Conservation (phyloP, 2,797 vertebrate genomes). For the Avahi laniger region DNA sequence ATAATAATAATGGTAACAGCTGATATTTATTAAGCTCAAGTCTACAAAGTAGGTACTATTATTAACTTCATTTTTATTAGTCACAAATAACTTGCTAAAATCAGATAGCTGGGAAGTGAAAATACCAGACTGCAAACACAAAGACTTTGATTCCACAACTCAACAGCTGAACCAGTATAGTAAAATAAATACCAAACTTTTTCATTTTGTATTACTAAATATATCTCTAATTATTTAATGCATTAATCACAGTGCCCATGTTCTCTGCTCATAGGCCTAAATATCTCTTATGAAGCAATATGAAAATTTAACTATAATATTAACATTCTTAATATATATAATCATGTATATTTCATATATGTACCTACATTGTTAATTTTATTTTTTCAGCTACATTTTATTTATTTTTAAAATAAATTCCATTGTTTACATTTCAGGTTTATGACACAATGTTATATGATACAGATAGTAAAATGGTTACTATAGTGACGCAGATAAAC, state of each 20-base stretch:
- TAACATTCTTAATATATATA: background rate
- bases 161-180: background rate
- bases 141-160: background rate
- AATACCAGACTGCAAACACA: background rate
- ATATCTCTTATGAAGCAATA: background rate
- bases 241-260: background rate
- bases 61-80: background rate
- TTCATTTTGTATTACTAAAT: background rate
- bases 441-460: background rate
- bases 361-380: slow-evolving; percentile 13
- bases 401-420: background rate
- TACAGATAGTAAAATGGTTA: background rate
- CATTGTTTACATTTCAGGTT: background rate
- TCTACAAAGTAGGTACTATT: background rate
- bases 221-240: background rate
- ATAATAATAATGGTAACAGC: background rate
- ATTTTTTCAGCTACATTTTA: background rate
- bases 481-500: background rate
- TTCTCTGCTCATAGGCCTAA: background rate
- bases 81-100: slow-evolving; percentile 10
- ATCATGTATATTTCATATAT: background rate
- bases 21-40: background rate
- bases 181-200: background rate
- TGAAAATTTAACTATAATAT: background rate
- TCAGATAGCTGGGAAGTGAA: background rate